phyloP scores from a whole-genome alignment of 2,888 invertebrate genomes.

The Ferrisia virgata region DNA sequence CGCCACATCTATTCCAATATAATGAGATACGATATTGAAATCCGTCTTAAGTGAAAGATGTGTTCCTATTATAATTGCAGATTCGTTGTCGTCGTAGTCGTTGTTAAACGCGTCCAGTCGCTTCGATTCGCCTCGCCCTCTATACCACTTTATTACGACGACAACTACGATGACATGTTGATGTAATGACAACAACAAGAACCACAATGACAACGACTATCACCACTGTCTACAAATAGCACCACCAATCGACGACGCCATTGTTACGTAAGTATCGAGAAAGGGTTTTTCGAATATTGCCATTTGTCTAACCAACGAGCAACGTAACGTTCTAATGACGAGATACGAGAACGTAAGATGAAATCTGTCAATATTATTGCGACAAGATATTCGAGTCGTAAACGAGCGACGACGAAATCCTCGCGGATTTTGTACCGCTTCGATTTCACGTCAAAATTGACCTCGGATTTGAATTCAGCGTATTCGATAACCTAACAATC shows the following conservation, averaged over 20 bases:
- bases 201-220: background rate
- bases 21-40: constrained; percentile 1
- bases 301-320: background rate
- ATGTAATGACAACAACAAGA: background rate
- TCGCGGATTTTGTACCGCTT: background rate
- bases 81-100: background rate
- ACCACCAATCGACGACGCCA: background rate
- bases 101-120: background rate
- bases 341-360: background rate
- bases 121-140: background rate
- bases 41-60: background rate
- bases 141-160: background rate
- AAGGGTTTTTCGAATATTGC: background rate
- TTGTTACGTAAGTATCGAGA: background rate
- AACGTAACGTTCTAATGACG: background rate
- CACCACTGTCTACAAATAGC: too few species aligned
- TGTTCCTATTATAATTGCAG: constrained; percentile 16
- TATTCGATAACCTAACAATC: background rate
- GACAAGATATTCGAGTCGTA: too few species aligned
- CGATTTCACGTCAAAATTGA: background rate
- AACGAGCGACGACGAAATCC: too few species aligned
- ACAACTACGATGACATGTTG: background rate
- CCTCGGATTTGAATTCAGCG: background rate
- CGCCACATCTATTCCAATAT: background rate
- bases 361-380: too few species aligned